Conservation (phyloP, 2,113 vertebrate genomes). For the Eurystomus gularis region DNA sequence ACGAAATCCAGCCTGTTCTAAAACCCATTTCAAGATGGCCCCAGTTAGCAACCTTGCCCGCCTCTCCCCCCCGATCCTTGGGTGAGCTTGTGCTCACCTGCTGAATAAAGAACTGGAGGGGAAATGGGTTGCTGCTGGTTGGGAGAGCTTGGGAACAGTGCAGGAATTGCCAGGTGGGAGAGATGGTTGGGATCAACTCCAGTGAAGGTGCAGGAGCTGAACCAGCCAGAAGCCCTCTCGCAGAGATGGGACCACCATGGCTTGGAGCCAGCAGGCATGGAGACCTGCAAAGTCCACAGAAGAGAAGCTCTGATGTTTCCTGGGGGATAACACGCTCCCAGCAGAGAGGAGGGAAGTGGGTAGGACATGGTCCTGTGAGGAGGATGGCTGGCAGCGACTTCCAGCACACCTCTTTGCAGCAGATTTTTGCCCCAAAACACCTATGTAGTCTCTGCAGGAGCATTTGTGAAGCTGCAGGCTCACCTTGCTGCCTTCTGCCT, state of each 20-base stretch:
- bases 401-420: background rate
- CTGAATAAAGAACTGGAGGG: background rate
- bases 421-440: background rate
- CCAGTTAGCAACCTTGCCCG: background rate
- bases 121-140: background rate
- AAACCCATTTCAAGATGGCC: background rate
- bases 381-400: rapidly evolving
- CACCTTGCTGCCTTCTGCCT: background rate
- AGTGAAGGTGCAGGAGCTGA: background rate
- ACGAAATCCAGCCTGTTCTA: background rate
- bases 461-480: background rate
- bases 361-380: background rate
- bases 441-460: background rate
- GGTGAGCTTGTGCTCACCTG: background rate
- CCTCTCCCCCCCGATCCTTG: background rate
- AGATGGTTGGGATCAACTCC: background rate
- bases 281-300: background rate
- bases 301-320: background rate
- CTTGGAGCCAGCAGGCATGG: background rate
- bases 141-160: background rate
- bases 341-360: background rate
- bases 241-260: background rate
- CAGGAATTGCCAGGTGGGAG: background rate
- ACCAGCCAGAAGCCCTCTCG: background rate
- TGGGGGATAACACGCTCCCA: rapidly evolving